phyloP scores from a whole-genome alignment of 1,140 invertebrate species.

The Papilio xuthus region DNA sequence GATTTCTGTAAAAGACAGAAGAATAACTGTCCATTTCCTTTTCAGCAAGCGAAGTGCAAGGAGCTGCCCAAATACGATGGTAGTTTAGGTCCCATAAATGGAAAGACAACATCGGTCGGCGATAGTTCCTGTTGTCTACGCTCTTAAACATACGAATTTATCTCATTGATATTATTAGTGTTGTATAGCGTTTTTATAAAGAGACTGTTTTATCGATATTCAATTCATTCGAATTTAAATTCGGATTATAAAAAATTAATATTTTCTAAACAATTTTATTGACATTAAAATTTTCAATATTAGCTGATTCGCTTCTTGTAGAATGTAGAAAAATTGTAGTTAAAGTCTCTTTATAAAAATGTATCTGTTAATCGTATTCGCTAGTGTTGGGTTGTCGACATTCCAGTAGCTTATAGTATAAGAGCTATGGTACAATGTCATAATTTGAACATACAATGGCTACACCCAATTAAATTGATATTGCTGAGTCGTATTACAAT shows the following conservation, averaged over 20 bases:
- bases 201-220: constrained; percentile 28
- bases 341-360: constrained; percentile 47
- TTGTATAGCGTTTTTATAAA: constrained; percentile 50
- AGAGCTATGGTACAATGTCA: constrained; percentile 54
- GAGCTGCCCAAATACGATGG: constrained; percentile 89
- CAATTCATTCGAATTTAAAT: not conserved
- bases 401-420: constrained; percentile 66
- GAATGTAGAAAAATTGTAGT: constrained; percentile 22
- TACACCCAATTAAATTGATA: too few species aligned
- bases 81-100: constrained; percentile 87
- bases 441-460: constrained; percentile 22
- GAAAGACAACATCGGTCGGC: constrained; percentile 86
- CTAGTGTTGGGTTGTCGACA: constrained; percentile 50
- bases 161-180: constrained; percentile 51
- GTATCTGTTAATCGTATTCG: constrained; percentile 45
- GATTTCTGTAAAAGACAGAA: not conserved
- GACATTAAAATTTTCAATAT: constrained; percentile 39
- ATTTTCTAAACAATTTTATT: constrained; percentile 35
- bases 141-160: constrained; percentile 64
- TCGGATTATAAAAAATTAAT: not conserved
- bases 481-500: too few species aligned
- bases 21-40: constrained; percentile 50
- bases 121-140: constrained; percentile 84
- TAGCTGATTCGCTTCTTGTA: constrained; percentile 27
- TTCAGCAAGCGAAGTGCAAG: constrained; percentile 89